A percentile compares a stretch with the other conserved stretches of the same genome.
Evolutionary conservation across 2,113 vertebrate species (phyloP).

Genomic region (Corythoichthys haematopterus): DNA sequence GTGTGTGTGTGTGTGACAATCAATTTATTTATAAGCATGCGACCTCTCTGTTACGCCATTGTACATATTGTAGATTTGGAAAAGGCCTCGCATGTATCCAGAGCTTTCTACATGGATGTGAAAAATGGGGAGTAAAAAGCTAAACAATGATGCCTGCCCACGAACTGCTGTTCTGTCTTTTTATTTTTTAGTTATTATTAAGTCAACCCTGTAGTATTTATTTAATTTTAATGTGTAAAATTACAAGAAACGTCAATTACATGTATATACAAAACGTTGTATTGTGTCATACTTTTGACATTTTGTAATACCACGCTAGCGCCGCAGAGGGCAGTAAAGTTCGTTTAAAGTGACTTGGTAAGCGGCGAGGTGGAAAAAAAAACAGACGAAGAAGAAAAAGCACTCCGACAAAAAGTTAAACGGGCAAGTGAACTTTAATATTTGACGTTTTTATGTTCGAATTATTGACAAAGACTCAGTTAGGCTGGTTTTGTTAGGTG

Average conservation of each 20-base stretch:
- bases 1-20: constrained; percentile 5
- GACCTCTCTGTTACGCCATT: constrained; percentile 8
- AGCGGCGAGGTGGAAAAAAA: neutral
- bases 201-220: too few species aligned
- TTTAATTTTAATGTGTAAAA: too few species aligned
- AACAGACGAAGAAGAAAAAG: neutral
- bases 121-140: constrained; percentile 11
- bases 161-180: constrained; percentile 30
- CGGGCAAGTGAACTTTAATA: neutral
- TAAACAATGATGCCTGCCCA: constrained; percentile 41
- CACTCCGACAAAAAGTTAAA: neutral
- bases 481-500: neutral
- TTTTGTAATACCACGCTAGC: neutral
- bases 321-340: neutral
- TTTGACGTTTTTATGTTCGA: neutral
- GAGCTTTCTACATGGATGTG: constrained; percentile 31
- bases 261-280: too few species aligned
- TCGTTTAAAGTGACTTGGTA: neutral
- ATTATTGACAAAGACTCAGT: neutral
- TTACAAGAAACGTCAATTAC: too few species aligned
- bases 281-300: too few species aligned
- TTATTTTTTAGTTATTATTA: neutral
- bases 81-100: constrained; percentile 42
- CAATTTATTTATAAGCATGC: constrained; percentile 30
- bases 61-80: neutral